Evolutionary conservation across 1,140 invertebrate genomes (phyloP), one percentile per base, ranked within the genome.

Genomic region (Ceratosolen solmsi): DNA sequence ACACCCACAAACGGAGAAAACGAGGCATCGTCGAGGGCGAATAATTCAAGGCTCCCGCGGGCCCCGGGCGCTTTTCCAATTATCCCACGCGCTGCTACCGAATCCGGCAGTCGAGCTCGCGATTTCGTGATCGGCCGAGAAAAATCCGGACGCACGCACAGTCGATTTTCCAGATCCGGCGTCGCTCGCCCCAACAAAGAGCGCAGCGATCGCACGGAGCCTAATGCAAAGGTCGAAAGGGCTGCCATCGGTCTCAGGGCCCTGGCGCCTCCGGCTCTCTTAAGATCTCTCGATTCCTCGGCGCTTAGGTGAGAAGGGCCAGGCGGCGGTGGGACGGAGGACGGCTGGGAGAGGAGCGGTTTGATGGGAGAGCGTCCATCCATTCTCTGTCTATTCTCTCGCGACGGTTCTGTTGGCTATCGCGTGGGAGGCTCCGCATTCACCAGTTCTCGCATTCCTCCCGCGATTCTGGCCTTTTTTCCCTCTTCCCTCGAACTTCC

Each of bases 391-490:
- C 70, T 73, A 33, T 51, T 72, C 72, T 74, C 46, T 73, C 41
- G 3, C 27, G 27, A 2, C 36, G n/a, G 17, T 20, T 38, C 63
- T 22, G 17, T 70, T 33, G 79, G 33, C 63, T 81, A 79, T 85
- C 84, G 87, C 89, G 89, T 89, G 89, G 88, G 88, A 89, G 86
- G 88, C 85, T 82, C 72, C 79, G 84, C 38, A 80, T 86, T 80
- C 75, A 75, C 81, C 82, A 86, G 86, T 89, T 89, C 88, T 89
- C 88, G 86, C 84, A 85, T 80, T 80, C 76, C 65, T 46, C 63
- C 78, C 72, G 80, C 60, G 27, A 65, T 83, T 83, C 68, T 36
- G 77, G 73, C 77, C 60, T n/a, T 82, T 81, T 60, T 54, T 46
- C 70, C 68, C 38, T 33, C 30, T 30, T 17, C 36, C 7, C 33